phyloP scores from a whole-genome alignment of 2,113 vertebrate species.

The Cyanistes caeruleus region DNA sequence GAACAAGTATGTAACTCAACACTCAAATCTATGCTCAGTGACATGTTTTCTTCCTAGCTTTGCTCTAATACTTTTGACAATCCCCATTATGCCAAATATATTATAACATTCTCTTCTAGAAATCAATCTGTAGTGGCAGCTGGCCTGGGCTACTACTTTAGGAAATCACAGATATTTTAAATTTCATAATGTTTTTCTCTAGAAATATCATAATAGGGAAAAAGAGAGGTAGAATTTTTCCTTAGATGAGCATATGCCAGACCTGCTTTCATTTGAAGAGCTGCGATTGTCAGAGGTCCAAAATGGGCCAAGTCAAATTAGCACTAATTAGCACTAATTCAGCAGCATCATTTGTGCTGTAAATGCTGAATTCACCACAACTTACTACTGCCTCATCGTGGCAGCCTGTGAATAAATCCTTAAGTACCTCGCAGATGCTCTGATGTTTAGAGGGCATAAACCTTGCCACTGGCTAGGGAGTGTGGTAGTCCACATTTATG shows the following conservation, averaged over 20 bases:
- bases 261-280: constrained; percentile 1
- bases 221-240: not conserved
- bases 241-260: not conserved
- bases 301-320: constrained; percentile 47
- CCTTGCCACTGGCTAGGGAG: not conserved
- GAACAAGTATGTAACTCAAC: not conserved
- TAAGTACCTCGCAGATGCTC: constrained; percentile 9
- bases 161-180: not conserved
- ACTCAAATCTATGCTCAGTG: not conserved
- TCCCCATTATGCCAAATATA: not conserved
- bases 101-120: not conserved
- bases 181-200: not conserved
- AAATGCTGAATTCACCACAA: constrained; percentile 45
- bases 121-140: not conserved
- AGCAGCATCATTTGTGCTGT: constrained; percentile 32
- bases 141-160: not conserved
- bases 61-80: not conserved
- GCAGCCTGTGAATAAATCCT: constrained; percentile 56
- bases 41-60: not conserved
- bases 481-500: not conserved
- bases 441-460: not conserved
- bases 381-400: constrained; percentile 70
- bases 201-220: not conserved
- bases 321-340: constrained; percentile 22
- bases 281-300: constrained; percentile 18